Base-by-base conservation (phyloP, 2,888 invertebrate genomes). In the Ctenicera cuprea region DNA sequence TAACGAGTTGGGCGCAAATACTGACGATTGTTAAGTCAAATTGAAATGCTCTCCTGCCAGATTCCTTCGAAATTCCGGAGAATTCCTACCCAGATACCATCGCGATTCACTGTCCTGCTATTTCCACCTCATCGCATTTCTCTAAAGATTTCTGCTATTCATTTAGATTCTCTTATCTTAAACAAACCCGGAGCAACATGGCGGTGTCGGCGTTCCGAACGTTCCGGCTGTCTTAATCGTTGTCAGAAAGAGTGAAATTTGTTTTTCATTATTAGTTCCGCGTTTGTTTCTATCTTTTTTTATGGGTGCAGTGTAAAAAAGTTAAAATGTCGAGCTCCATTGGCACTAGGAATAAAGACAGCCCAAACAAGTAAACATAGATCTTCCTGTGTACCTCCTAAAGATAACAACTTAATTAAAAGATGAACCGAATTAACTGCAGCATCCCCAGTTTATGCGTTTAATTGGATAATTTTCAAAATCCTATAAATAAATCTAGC, bases 131-230 rank as follows among this genome's bases (percentile, higher is more conserved):
- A 81, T 82, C 80, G 80, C 81, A 78, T 80, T 79, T 81, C 79
- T 80, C 79, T 77, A 80, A 81, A 81, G 81, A 81, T 80, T 81
- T 80, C 81, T 80, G 79, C 81, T 80, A 81, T 81, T 81, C 81
- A 81, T 81, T 81, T 81, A 78, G 79, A 81, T 79, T 81, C 80
- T 75, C 80, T 81, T 81, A 81, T 81, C 81, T 81, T 79, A 80
- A 80, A 80, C 79, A 79, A 80, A 79, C 78, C 74, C 73, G 71
- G 77, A 69, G 72, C 76, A 75, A 79, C 75, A 78, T 77, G 77
- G 77, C 77, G 72, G 73, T 73, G 68, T 59, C 64, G 62, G 41
- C 74, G 72, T 76, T 59, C 67, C 69, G 63, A 38, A 62, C 72
- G 57, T 72, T 74, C 64, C 75, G 61, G 67, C 73, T 67, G 61